Evolutionary conservation across 2,797 vertebrate genomes (phyloP).

Genomic region (Silurus lanzhouensis): DNA sequence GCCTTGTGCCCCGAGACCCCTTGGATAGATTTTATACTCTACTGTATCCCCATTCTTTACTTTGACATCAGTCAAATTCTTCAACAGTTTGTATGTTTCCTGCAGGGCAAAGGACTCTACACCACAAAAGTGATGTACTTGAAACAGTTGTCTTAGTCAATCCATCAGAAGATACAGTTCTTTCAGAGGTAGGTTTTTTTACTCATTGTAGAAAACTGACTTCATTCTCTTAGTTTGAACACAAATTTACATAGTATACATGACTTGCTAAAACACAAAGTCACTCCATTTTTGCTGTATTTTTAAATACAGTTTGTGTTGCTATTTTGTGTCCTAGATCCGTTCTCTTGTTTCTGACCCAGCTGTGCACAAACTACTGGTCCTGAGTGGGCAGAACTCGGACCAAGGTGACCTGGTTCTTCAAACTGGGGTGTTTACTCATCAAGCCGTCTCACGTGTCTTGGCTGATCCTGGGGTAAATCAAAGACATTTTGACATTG

Average conservation of each 20-base stretch:
- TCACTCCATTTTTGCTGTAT: background rate
- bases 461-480: slow-evolving; percentile 87
- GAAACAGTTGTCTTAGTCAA: slow-evolving; percentile 94
- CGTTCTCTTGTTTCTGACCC: slow-evolving; percentile 85
- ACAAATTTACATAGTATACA: background rate
- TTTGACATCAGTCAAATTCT: background rate
- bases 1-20: no score
- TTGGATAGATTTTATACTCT: no score
- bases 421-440: slow-evolving; percentile 88
- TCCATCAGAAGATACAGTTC: slow-evolving; percentile 83
- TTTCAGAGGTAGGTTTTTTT: slow-evolving; percentile 81
- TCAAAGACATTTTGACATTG: slow-evolving; percentile 20
- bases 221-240: background rate
- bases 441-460: slow-evolving; percentile 81
- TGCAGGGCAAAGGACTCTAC: slow-evolving; percentile 93
- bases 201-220: background rate
- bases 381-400: slow-evolving; percentile 91
- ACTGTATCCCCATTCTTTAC: background rate
- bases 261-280: slow-evolving; percentile 24
- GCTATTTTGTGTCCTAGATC: slow-evolving; percentile 76
- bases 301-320: slow-evolving; percentile 46
- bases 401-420: slow-evolving; percentile 93
- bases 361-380: slow-evolving; percentile 89
- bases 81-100: slow-evolving; percentile 38
- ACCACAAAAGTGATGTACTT: slow-evolving; percentile 89